Base-by-base conservation (phyloP, 2,797 vertebrate species). In the Anas georgica region DNA sequence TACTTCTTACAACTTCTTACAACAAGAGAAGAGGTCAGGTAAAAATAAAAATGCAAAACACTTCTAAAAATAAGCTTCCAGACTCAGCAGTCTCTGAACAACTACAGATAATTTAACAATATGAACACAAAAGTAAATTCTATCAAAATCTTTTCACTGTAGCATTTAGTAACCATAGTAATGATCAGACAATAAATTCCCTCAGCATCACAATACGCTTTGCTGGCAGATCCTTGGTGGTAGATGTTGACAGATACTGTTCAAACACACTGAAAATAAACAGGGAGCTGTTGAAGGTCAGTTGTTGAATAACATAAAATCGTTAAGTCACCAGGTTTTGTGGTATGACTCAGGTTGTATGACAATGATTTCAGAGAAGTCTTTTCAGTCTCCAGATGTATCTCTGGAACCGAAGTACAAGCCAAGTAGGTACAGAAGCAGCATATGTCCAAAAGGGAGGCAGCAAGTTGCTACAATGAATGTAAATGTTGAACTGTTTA, bases 401-500 rank as follows among this genome's bases (percentile, higher is more conserved):
- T 86, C 33, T 81, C 60, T 94, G 90, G 56, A 93, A 31, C 70
- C 2, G 3, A 12, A 60, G 52, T 12, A 29, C 22, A 79, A 83
- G 22, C 46, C 35, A 39, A 63, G 33, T 43, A 48, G 43, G 31
- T 70, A 33, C 15, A 88, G 63, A 77, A 86, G 74, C n/a, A 59
- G 46, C 59, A 3, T 75, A 70, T 45, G 63, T 90, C 95, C 86
- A 90, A 74, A 68, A 93, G 33, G 10, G n/a, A 91, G 80, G 29
- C 45, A 84, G 60, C 2, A 3, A 39, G 86, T 93, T 95, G 70
- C 86, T 74, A 60, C 93, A 94, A 86, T 86, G 63, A 95, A 91
- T 94, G 63, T 90, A 84, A 96, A 91, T 90, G 83, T 50, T 93
- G 48, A 86, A 68, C 70, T 67, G 46, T 91, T 90, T 76, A 69